Evolutionary conservation across 2,797 vertebrate genomes (phyloP).

Genomic region (Myotis pilosus): DNA sequence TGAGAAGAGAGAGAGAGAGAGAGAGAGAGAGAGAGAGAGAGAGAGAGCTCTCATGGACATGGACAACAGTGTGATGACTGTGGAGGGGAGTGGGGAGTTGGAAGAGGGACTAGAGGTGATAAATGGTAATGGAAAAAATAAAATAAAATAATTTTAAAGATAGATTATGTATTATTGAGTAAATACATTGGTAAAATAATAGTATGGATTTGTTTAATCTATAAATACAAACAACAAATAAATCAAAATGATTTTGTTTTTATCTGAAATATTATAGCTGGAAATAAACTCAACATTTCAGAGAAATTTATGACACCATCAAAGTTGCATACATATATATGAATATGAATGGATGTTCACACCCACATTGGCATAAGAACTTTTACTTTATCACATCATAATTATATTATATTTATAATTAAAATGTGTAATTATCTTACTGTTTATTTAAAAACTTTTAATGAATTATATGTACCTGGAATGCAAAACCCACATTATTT

Average conservation of each 20-base stretch:
- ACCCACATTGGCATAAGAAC: not conserved
- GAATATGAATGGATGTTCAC: not conserved
- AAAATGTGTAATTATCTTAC: not conserved
- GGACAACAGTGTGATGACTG: not conserved
- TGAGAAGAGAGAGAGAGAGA: not conserved
- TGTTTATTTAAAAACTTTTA: not conserved
- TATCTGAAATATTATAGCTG: not conserved
- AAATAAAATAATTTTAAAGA: not conserved
- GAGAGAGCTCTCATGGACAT: not conserved
- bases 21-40: not conserved
- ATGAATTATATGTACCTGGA: not conserved
- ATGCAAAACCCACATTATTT: not conserved
- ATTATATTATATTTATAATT: slow-evolving; percentile 20
- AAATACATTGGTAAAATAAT: not conserved
- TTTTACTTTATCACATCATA: not conserved
- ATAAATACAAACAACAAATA: not conserved
- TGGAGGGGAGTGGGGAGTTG: not conserved
- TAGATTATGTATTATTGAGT: not conserved
- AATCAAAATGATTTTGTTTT: not conserved
- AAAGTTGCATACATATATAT: not conserved
- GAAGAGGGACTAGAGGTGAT: not conserved
- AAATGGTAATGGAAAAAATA: not conserved
- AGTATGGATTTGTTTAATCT: not conserved
- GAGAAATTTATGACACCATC: not conserved
- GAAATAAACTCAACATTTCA: not conserved